These are phyloP conservation scores for Lytechinus pictus DNA, from an alignment of 35 echinoderm and acorn worm genomes.

Conservation along the genomic window DNA sequence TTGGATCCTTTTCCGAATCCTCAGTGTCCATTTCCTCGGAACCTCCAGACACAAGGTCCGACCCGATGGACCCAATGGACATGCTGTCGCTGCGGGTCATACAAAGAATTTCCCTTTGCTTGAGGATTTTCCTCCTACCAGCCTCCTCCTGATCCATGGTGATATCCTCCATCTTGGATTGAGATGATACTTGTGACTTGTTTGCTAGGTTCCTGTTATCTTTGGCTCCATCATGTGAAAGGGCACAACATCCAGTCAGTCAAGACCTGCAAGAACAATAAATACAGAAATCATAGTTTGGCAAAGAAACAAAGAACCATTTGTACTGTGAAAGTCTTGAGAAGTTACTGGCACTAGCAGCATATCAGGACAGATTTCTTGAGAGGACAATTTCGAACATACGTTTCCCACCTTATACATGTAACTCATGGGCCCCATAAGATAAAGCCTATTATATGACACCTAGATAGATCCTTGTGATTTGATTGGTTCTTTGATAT, in stretches of 20 bases:
- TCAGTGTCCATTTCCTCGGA: slow-evolving; percentile 46
- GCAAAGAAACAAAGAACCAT: neutral
- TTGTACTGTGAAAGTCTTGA: neutral
- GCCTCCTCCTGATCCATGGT: neutral
- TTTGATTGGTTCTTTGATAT: no score
- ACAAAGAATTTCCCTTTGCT: neutral
- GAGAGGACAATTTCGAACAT: neutral
- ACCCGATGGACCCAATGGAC: slow-evolving; percentile 28
- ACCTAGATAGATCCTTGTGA: no score
- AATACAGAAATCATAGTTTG: neutral
- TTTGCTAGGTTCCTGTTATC: neutral
- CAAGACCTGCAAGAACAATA: neutral
- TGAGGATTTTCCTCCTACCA: neutral
- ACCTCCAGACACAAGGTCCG: neutral
- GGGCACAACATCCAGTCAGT: neutral
- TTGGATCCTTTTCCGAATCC: slow-evolving; percentile 39
- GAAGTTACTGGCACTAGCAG: no score
- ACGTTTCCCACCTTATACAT: no score
- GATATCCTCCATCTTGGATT: slow-evolving; percentile 23
- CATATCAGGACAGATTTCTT: neutral
- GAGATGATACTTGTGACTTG: neutral
- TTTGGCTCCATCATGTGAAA: neutral
- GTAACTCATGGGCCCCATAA: no score
- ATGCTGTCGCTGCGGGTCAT: slow-evolving; percentile 49
- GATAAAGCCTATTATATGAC: no score